These are phyloP conservation scores for Argopecten irradians DNA, from an alignment of 1,140 invertebrate genomes.

Conservation along the genomic window DNA sequence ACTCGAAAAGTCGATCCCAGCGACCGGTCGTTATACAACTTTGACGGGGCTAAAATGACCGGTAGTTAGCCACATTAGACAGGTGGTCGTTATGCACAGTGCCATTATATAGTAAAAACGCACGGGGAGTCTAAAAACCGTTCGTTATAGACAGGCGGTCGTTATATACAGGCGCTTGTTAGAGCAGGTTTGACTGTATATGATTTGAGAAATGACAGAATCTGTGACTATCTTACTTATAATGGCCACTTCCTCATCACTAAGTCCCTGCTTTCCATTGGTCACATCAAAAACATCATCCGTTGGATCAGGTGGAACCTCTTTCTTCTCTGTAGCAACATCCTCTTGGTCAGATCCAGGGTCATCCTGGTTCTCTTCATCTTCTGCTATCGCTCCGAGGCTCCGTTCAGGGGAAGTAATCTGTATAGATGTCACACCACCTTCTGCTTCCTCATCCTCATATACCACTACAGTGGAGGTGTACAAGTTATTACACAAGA, in stretches of 20 bases:
- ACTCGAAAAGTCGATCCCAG: too few species aligned
- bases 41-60: too few species aligned
- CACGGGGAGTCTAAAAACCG: too few species aligned
- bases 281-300: conserved; percentile 61
- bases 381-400: conserved; percentile 70
- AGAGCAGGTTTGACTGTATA: too few species aligned
- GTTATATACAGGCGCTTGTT: too few species aligned
- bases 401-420: conserved; percentile 58
- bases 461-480: not conserved
- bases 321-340: conserved; percentile 34
- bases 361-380: conserved; percentile 64
- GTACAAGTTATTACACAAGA: too few species aligned
- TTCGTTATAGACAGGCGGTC: too few species aligned
- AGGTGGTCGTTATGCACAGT: too few species aligned
- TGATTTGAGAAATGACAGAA: too few species aligned
- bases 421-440: conserved; percentile 26
- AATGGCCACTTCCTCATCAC: conserved; percentile 63
- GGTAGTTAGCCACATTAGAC: too few species aligned
- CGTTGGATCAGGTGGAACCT: conserved; percentile 20
- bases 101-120: too few species aligned
- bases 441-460: conserved; percentile 47
- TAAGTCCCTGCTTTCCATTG: conserved; percentile 61
- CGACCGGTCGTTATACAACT: too few species aligned
- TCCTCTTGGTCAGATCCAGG: conserved; percentile 48
- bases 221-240: conserved; percentile 62